Conservation (phyloP, 23 tunicate genomes). For the Ascidia mentula region DNA sequence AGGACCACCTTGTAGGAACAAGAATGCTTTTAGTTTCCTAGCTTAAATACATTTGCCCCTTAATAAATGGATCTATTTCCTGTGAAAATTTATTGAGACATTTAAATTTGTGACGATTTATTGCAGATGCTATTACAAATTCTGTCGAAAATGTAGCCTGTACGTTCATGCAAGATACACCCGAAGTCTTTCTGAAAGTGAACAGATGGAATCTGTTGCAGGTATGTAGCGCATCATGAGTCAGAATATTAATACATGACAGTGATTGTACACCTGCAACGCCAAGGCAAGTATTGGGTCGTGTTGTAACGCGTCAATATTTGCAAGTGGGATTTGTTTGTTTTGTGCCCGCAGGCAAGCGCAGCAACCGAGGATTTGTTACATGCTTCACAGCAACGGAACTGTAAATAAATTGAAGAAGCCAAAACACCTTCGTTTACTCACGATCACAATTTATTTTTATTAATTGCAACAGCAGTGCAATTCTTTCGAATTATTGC, state of each 20-base stretch:
- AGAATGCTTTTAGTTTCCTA: too few relatives aligned
- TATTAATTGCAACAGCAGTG: too few relatives aligned
- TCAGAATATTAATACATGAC: not conserved
- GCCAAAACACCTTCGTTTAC: too few relatives aligned
- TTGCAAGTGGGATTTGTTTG: not conserved
- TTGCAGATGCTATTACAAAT: not conserved
- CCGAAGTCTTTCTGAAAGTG: not conserved
- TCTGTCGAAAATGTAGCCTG: not conserved
- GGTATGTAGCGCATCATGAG: not conserved
- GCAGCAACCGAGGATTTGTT: not conserved
- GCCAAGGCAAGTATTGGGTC: not conserved
- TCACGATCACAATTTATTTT: too few relatives aligned
- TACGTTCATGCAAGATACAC: not conserved
- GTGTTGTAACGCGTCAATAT: conserved; percentile 4
- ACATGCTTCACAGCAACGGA: too few relatives aligned
- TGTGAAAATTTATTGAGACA: too few relatives aligned
- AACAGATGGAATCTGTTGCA: not conserved
- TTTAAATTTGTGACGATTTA: not conserved
- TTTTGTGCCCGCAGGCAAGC: conserved; percentile 1
- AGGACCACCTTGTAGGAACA: too few relatives aligned
- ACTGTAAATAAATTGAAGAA: too few relatives aligned
- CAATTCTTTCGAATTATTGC: too few relatives aligned
- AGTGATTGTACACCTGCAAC: not conserved
- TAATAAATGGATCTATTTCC: too few relatives aligned
- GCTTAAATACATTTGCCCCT: too few relatives aligned